phyloP scores from a whole-genome alignment of 2,888 invertebrate species.

The Tortrix viridana region DNA sequence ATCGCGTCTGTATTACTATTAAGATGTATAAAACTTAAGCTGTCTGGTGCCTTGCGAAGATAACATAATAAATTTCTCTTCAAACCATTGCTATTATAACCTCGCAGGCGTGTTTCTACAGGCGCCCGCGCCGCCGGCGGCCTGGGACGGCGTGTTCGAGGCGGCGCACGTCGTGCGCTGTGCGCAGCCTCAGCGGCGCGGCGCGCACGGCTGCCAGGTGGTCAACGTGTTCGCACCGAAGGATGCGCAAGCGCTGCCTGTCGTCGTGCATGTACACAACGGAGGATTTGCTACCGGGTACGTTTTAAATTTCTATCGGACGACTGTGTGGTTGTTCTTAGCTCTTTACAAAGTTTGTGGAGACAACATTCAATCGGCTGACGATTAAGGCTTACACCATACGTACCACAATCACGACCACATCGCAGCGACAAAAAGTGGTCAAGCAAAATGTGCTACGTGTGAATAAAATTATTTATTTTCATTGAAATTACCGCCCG shows the following conservation, averaged over 20 bases:
- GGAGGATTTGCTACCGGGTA: constrained; percentile 74
- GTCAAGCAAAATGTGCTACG: too few relatives aligned
- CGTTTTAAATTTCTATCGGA: not conserved
- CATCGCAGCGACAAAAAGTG: too few relatives aligned
- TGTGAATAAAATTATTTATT: too few relatives aligned
- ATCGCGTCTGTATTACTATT: too few relatives aligned
- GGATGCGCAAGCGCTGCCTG: constrained; percentile 52
- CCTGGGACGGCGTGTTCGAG: constrained; percentile 75
- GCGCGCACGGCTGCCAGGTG: constrained; percentile 73
- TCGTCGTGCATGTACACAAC: constrained; percentile 74
- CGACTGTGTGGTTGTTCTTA: too few relatives aligned
- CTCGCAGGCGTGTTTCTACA: constrained; percentile 40
- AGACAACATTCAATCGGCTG: too few relatives aligned
- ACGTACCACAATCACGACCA: too few relatives aligned
- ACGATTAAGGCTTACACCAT: too few relatives aligned
- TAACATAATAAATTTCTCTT: constrained; percentile 3
- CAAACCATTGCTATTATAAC: constrained; percentile 17
- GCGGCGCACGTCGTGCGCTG: constrained; percentile 70
- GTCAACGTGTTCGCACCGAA: constrained; percentile 71
- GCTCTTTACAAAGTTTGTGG: too few relatives aligned
- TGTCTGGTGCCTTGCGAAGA: too few relatives aligned
- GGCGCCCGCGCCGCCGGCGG: constrained; percentile 62
- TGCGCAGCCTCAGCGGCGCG: constrained; percentile 58
- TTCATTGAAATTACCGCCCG: too few relatives aligned
- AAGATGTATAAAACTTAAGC: too few relatives aligned